Base-by-base conservation (phyloP, 2,888 invertebrate species). In the Trichopria drosophilae region DNA sequence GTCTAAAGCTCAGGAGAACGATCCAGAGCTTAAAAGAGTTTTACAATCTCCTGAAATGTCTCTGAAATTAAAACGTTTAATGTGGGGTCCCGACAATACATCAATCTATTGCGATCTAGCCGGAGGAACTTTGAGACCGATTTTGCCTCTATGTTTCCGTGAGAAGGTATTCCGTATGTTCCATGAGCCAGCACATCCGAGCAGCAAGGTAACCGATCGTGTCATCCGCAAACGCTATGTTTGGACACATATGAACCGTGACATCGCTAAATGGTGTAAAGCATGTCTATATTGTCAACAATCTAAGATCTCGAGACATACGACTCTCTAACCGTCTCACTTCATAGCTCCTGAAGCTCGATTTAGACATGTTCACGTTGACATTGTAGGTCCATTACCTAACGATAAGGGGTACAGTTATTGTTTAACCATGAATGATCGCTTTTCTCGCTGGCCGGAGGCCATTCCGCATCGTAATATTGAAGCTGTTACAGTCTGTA, bases 211-310 rank as follows among this genome's bases (percentile, higher is more conserved):
- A n/a, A 31, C 32, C 18, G 18, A 3, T 6, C 15, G 18, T 13
- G 12, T 31, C 18, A 31, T 31, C 3, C 6, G 3, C 3, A 31
- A 31, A 31, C 15, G 32, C 12, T 44, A 22, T 16, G 23, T 34
- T n/a, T 44, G 34, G 32, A 22, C 44, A 2, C 6, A n/a, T 10
- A 15, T 44, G 16, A 44, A 20, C 4, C n/a, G 23, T n/a, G 44
- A 44, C n/a, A 15, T 22, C 9, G 20, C 15, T 2, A n/a, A 15
- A 9, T 34, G 32, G 34, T 22, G 22, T 6, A 32, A 18, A 13
- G 4, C n/a, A 3, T 34, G 34, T 13, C 10, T 44, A n/a, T 16
- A 15, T 34, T 44, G 44, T 18, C 44, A 44, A n/a, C n/a, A n/a
- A n/a, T n/a, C n/a, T n/a, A n/a, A n/a, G n/a, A n/a, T n/a, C n/a